phyloP scores from a whole-genome alignment of 2,797 vertebrate species.

The Gouania willdenowi region DNA sequence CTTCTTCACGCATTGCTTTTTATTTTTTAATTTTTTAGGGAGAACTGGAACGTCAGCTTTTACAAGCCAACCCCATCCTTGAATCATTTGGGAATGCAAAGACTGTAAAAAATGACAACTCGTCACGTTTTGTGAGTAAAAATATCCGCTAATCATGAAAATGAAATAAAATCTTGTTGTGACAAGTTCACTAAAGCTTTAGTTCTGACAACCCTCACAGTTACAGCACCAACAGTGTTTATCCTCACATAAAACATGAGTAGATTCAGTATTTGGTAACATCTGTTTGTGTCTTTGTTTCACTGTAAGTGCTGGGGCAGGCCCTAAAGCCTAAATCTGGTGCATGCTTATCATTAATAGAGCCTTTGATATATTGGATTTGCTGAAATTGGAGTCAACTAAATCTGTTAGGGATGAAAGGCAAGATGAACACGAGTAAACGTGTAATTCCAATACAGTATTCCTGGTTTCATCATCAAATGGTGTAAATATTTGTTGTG shows the following conservation, averaged over 20 bases:
- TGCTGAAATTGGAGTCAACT: constrained; percentile 6
- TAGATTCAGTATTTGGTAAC: constrained; percentile 13
- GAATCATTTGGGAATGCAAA: constrained; percentile 98
- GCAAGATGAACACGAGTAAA: neutral
- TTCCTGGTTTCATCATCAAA: neutral
- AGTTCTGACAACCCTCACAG: neutral
- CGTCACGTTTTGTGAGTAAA: constrained; percentile 93
- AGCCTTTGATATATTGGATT: constrained; percentile 12
- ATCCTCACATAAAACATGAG: neutral
- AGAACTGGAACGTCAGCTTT: constrained; percentile 94
- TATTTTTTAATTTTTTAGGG: constrained; percentile 71
- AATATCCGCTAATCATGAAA: neutral
- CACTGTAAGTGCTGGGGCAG: constrained; percentile 17
- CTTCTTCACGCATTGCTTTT: too few relatives aligned
- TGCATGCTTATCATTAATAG: constrained; percentile 29
- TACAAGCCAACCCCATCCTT: constrained; percentile 97
- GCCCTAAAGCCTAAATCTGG: constrained; percentile 1
- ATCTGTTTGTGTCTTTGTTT: constrained; percentile 4
- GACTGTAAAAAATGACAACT: constrained; percentile 99
- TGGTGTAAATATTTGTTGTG: too few relatives aligned
- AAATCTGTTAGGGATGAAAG: neutral
- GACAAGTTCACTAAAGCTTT: neutral
- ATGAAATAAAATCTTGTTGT: too few relatives aligned
- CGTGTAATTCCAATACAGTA: neutral
- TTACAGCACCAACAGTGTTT: neutral